Evolutionary conservation across 2,113 vertebrate species (phyloP).

Genomic region (Salvelinus fontinalis): DNA sequence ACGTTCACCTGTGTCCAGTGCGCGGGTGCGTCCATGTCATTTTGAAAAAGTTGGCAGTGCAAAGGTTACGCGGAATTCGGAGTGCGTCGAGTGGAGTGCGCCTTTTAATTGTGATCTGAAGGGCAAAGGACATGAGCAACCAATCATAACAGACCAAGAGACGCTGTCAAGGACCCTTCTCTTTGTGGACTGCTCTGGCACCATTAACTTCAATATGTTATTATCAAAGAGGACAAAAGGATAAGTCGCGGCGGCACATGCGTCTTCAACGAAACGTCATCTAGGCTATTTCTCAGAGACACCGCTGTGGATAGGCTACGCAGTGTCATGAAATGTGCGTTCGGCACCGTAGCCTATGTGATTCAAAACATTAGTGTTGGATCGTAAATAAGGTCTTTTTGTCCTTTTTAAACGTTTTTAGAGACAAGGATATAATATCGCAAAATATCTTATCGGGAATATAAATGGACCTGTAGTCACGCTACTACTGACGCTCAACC

Average conservation of each 20-base stretch:
- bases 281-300: neutral
- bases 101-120: slow-evolving; percentile 58
- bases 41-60: slow-evolving; percentile 72
- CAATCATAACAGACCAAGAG: slow-evolving; percentile 47
- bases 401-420: slow-evolving; percentile 26
- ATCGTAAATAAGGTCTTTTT: neutral
- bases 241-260: neutral
- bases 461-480: slow-evolving; percentile 49
- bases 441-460: slow-evolving; percentile 50
- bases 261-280: slow-evolving; percentile 35
- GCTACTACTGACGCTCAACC: slow-evolving; percentile 33
- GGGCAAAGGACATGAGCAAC: slow-evolving; percentile 71
- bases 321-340: slow-evolving; percentile 13
- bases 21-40: slow-evolving; percentile 51
- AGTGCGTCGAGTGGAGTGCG: slow-evolving; percentile 48
- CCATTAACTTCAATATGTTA: neutral
- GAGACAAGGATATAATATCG: slow-evolving; percentile 37
- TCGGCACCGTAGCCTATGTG: neutral
- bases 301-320: slow-evolving; percentile 28
- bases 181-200: slow-evolving; percentile 16
- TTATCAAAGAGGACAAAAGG: slow-evolving; percentile 3
- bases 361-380: neutral
- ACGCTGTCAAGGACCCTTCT: slow-evolving; percentile 22
- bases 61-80: slow-evolving; percentile 60
- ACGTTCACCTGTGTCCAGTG: slow-evolving; percentile 58